Percentiles rank a stretch among this genome's conserved stretches.
These are phyloP conservation scores for Archips xylosteana DNA, from an alignment of 2,888 invertebrate species.

Conservation along the genomic window DNA sequence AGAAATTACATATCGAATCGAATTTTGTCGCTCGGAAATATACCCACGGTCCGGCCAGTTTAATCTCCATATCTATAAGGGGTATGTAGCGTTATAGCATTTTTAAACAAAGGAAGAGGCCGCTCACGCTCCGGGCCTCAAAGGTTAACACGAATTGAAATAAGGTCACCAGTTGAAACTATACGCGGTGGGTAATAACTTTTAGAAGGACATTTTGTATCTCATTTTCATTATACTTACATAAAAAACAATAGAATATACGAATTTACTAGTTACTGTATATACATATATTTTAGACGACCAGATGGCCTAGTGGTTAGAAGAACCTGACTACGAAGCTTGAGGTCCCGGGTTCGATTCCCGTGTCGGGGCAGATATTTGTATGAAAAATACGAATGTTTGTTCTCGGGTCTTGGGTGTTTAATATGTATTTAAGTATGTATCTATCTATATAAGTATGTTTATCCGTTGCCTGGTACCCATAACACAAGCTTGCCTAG, in stretches of 20 bases:
- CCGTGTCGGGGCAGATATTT: no score
- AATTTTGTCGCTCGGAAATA: background rate
- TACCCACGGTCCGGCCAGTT: conserved; percentile 7
- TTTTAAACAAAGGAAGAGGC: conserved; percentile 29
- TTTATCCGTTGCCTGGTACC: no score
- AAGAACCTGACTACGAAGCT: no score
- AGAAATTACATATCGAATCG: conserved; percentile 1
- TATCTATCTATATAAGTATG: no score
- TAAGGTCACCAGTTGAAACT: conserved; percentile 15
- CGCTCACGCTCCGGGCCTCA: conserved; percentile 24
- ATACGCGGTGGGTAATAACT: background rate
- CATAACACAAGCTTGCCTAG: no score
- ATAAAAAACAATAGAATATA: background rate
- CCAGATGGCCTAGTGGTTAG: no score
- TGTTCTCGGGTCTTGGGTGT: no score
- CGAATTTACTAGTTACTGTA: no score
- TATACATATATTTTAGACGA: no score
- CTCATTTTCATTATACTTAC: background rate
- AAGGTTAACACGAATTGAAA: conserved; percentile 32
- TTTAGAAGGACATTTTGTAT: background rate
- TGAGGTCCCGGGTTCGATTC: no score
- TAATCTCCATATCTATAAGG: conserved; percentile 29
- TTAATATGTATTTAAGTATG: no score
- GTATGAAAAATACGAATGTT: no score
- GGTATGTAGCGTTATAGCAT: conserved; percentile 24